These are phyloP conservation scores for Cariama cristata DNA, from an alignment of 2,113 vertebrate species.

Conservation along the genomic window DNA sequence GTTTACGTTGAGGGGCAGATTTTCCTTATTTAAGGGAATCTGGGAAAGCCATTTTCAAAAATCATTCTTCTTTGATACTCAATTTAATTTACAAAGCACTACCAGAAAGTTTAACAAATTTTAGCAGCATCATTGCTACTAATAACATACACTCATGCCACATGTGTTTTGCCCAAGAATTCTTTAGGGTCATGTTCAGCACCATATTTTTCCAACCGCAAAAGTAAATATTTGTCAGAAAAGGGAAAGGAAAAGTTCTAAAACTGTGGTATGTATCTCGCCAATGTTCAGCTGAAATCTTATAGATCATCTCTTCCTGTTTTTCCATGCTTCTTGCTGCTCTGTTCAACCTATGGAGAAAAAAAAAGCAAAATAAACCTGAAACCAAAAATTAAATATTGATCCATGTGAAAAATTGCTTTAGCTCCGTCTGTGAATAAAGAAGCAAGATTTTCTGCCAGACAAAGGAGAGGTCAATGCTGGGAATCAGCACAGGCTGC, in stretches of 20 bases:
- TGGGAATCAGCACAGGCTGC: not conserved
- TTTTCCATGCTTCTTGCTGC: not conserved
- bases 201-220: not conserved
- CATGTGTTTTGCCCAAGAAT: not conserved
- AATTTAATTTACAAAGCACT: not conserved
- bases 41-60: not conserved
- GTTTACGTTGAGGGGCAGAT: rapidly evolving
- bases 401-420: slow-evolving; percentile 46
- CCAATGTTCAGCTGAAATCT: not conserved
- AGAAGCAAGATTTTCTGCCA: not conserved
- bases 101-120: not conserved
- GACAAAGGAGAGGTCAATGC: not conserved
- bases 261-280: not conserved
- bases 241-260: not conserved
- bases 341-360: not conserved
- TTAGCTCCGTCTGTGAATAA: slow-evolving; percentile 8
- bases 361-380: not conserved
- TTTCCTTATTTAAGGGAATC: not conserved
- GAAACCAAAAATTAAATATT: slow-evolving; percentile 38
- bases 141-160: not conserved
- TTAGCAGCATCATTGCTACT: not conserved
- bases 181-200: not conserved
- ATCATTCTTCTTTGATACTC: not conserved
- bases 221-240: not conserved
- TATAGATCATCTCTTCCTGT: not conserved